These are phyloP conservation scores for Pristis pectinata DNA, from an alignment of 2,797 vertebrate species.

Conservation along the genomic window DNA sequence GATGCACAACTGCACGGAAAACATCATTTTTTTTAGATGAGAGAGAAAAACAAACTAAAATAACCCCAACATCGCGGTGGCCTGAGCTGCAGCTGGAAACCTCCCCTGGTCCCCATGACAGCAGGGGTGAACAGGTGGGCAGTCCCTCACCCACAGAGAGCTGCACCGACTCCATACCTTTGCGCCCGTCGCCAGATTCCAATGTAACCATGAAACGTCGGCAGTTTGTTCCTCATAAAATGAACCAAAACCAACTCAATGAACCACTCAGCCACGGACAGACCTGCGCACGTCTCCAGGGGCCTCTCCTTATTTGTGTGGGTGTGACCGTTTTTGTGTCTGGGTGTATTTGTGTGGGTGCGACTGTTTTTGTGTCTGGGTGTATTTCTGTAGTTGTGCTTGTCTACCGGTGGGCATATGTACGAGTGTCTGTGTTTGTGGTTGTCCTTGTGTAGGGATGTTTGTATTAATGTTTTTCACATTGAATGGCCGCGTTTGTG, in stretches of 20 bases:
- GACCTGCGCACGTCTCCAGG: neutral
- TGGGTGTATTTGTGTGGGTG: neutral
- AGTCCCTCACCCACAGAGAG: no score
- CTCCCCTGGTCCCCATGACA: neutral
- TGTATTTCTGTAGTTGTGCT: no score
- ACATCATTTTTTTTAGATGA: neutral
- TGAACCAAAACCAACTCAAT: neutral
- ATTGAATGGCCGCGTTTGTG: no score
- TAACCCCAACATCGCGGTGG: neutral
- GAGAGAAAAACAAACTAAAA: neutral
- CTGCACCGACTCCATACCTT: neutral
- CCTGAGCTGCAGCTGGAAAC: neutral
- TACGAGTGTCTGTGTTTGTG: no score
- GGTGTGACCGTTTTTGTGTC: neutral
- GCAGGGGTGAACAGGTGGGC: neutral
- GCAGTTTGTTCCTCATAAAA: neutral
- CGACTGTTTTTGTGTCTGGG: no score
- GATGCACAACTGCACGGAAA: neutral
- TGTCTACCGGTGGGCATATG: no score
- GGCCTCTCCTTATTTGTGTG: neutral
- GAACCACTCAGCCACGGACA: neutral
- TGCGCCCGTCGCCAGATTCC: neutral
- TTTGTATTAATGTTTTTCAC: no score
- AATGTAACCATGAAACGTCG: neutral
- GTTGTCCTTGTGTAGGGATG: no score